Conservation (phyloP, 2,113 vertebrate genomes). For the Butorides virescens region DNA sequence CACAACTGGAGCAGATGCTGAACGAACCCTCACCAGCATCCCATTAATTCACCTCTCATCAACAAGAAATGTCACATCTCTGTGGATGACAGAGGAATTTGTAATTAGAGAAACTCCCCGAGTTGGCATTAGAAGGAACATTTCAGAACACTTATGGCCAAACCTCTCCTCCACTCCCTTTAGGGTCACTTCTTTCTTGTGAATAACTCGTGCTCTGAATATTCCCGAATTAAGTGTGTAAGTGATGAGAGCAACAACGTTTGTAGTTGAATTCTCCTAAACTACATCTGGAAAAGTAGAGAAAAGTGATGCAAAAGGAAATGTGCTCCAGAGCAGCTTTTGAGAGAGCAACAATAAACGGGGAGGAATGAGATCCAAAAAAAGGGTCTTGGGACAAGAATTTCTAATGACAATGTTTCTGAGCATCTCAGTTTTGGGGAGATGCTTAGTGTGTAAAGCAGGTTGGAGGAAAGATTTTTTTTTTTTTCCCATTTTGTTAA, state of each 20-base stretch:
- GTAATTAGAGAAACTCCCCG: background rate
- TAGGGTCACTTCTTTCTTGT: background rate
- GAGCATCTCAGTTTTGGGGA: background rate
- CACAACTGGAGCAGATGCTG: background rate
- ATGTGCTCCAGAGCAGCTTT: background rate
- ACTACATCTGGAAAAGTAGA: background rate
- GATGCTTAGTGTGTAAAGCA: background rate
- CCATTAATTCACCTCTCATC: background rate
- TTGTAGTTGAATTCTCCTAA: background rate
- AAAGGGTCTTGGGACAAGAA: background rate
- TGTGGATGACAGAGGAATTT: background rate
- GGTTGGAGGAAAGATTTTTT: background rate
- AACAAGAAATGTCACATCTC: rapidly evolving
- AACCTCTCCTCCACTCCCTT: rapidly evolving
- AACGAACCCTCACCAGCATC: background rate
- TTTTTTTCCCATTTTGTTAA: background rate
- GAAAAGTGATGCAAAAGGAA: background rate
- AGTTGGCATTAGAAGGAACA: background rate
- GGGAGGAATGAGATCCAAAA: background rate
- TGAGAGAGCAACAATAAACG: background rate
- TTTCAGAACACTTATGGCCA: background rate
- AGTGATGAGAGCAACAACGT: background rate
- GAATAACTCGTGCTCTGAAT: background rate
- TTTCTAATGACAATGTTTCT: background rate
- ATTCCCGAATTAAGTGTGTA: background rate